phyloP scores from a whole-genome alignment of 2,888 invertebrate species.

The Eustalomyia histrio region DNA sequence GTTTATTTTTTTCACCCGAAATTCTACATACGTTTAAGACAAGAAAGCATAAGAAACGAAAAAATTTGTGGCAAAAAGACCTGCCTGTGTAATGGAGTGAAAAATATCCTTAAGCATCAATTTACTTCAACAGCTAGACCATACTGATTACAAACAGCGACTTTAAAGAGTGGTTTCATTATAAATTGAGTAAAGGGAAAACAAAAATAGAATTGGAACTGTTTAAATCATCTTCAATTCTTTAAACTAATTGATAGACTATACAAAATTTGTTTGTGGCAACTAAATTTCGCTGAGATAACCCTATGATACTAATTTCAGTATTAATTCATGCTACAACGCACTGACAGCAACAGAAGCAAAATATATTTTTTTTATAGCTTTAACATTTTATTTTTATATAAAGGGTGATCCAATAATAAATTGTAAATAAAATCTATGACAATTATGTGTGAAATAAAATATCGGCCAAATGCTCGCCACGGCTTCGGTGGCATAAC shows the following conservation, averaged over 20 bases:
- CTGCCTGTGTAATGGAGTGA: conserved; percentile 74
- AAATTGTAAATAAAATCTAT: no score
- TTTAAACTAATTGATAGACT: no score
- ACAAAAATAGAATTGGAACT: no score
- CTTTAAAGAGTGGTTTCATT: not conserved
- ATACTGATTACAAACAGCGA: conserved; percentile 35
- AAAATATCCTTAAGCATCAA: conserved; percentile 78
- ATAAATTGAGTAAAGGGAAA: no score
- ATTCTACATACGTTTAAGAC: not conserved
- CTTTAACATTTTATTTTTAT: not conserved
- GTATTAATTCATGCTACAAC: not conserved
- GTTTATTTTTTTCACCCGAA: not conserved
- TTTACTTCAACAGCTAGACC: conserved; percentile 68
- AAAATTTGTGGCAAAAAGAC: conserved; percentile 12
- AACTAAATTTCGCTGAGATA: no score
- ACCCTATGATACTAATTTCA: no score
- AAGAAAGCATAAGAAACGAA: conserved; percentile 29
- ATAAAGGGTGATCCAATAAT: no score
- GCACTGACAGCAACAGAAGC: not conserved
- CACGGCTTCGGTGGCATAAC: no score
- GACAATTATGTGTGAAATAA: no score
- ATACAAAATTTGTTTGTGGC: no score
- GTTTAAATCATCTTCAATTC: no score
- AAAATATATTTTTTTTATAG: not conserved
- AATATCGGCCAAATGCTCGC: no score